Conservation (phyloP, 1,140 invertebrate genomes). For the Brachystomella parvula region DNA sequence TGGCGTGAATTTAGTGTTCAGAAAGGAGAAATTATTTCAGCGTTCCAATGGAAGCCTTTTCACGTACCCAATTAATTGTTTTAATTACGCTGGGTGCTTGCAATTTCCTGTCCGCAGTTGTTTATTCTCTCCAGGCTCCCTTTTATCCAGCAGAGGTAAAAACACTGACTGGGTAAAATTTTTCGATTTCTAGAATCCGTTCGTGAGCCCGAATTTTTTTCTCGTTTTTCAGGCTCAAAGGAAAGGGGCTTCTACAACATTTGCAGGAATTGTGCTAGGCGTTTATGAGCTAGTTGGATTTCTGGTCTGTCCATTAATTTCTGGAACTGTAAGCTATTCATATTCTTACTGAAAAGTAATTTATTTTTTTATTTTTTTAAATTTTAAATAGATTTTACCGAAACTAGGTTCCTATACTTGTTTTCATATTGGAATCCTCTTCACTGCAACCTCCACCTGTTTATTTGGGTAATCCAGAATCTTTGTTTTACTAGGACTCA, state of each 20-base stretch:
- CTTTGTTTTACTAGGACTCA: too few relatives aligned
- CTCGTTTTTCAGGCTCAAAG: conserved; percentile 57
- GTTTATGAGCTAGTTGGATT: not conserved
- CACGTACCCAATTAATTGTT: conserved; percentile 64
- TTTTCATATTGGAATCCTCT: not conserved
- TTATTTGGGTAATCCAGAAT: conserved; percentile 1
- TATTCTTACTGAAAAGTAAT: not conserved
- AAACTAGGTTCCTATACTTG: not conserved
- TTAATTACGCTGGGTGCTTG: conserved; percentile 62
- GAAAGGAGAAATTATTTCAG: too few relatives aligned
- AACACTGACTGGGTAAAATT: conserved; percentile 18
- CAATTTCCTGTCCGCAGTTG: conserved; percentile 21
- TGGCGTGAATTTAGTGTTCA: too few relatives aligned
- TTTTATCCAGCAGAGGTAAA: conserved; percentile 28
- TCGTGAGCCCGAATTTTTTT: not conserved
- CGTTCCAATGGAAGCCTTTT: not conserved
- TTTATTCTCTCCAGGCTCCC: conserved; percentile 22
- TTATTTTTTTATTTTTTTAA: too few relatives aligned
- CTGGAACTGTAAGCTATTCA: not conserved
- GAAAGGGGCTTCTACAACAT: conserved; percentile 65
- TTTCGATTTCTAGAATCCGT: not conserved
- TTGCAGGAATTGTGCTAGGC: not conserved
- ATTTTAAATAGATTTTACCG: too few relatives aligned
- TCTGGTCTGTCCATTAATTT: not conserved
- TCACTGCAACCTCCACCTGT: not conserved